Conservation (phyloP, 1,140 invertebrate genomes). For the Odontomachus brunneus region DNA sequence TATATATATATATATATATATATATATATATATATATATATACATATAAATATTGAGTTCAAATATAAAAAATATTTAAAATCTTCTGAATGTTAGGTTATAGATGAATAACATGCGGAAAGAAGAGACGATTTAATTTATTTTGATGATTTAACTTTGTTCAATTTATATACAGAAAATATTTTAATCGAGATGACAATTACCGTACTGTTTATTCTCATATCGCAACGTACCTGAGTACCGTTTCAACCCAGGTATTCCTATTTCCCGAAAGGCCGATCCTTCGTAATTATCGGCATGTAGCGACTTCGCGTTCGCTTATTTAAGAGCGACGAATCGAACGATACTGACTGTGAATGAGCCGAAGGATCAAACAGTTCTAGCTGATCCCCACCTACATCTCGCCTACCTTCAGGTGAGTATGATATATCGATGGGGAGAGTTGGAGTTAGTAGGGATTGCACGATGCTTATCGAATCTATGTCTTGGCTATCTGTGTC, state of each 20-base stretch:
- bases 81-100: too few species aligned
- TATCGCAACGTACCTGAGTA: not conserved
- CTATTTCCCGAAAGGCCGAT: conserved; percentile 6
- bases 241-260: not conserved
- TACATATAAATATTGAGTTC: too few species aligned
- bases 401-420: conserved; percentile 4
- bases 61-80: too few species aligned
- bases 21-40: too few species aligned
- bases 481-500: conserved; percentile 27
- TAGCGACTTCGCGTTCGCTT: conserved; percentile 13
- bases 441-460: conserved; percentile 53
- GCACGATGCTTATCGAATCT: conserved; percentile 62
- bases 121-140: not conserved
- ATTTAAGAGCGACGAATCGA: conserved; percentile 55
- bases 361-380: conserved; percentile 41
- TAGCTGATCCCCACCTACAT: conserved; percentile 56
- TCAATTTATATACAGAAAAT: not conserved
- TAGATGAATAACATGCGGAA: not conserved
- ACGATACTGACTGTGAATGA: conserved; percentile 66
- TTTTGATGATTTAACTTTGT: not conserved
- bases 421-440: conserved; percentile 37
- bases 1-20: too few species aligned
- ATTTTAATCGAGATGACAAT: conserved; percentile 15
- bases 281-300: conserved; percentile 2
- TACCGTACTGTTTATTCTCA: not conserved